These are phyloP conservation scores for Cyrtodaria siliqua DNA, from an alignment of 2,888 invertebrate genomes.

Conservation along the genomic window DNA sequence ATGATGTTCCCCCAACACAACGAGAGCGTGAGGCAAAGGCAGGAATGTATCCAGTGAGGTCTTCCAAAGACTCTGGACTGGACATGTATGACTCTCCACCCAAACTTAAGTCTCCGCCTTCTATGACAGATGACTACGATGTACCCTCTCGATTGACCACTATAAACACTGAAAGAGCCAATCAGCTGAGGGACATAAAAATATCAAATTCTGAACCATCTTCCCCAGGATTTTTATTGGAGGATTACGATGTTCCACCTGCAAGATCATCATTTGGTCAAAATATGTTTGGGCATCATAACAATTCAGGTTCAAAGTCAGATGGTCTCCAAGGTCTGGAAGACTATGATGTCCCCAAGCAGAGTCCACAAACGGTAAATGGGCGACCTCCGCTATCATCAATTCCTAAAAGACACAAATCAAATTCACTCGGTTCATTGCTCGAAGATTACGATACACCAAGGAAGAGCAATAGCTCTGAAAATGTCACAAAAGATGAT, in stretches of 20 bases:
- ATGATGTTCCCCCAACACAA: conserved; percentile 79
- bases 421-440: conserved; percentile 59
- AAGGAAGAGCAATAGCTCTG: conserved; percentile 61
- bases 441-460: conserved; percentile 85
- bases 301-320: conserved; percentile 18
- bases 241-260: conserved; percentile 81
- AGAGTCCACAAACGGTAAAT: conserved; percentile 37
- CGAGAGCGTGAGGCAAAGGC: conserved; percentile 58
- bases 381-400: conserved; percentile 38
- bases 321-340: conserved; percentile 21
- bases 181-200: conserved; percentile 37
- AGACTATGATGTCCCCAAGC: conserved; percentile 74
- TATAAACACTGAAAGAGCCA: conserved; percentile 41
- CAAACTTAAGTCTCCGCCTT: conserved; percentile 71
- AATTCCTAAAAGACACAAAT: conserved; percentile 52
- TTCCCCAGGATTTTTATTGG: conserved; percentile 61
- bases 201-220: conserved; percentile 57
- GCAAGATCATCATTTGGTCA: conserved; percentile 33
- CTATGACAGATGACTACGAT: conserved; percentile 78
- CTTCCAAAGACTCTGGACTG: conserved; percentile 80
- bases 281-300: not conserved
- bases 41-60: conserved; percentile 71
- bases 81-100: conserved; percentile 90
- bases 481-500: conserved; percentile 50
- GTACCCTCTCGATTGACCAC: conserved; percentile 66